A percentile compares a stretch with the other conserved stretches of the same genome.
Evolutionary conservation across 2,113 vertebrate species (phyloP).

Genomic region (Forbesichthys agassizii): DNA sequence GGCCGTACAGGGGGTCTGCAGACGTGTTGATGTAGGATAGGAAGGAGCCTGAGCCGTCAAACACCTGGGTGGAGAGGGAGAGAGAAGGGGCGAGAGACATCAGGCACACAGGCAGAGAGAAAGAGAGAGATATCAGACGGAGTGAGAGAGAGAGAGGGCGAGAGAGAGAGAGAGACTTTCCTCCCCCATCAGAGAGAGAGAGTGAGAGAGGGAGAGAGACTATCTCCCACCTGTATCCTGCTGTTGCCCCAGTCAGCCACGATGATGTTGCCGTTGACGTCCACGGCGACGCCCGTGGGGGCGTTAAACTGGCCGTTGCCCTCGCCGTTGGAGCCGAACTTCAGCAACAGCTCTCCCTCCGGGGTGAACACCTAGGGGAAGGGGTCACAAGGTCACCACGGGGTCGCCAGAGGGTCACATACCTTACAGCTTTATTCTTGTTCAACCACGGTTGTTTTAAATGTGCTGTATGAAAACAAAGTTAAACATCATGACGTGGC

Average conservation of each 20-base stretch:
- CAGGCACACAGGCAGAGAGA: not conserved
- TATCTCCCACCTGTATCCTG: slow-evolving; percentile 88
- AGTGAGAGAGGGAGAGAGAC: too few species aligned
- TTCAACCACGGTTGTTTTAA: too few species aligned
- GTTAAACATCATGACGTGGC: too few species aligned
- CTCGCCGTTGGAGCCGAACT: slow-evolving; percentile 97
- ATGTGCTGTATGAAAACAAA: too few species aligned
- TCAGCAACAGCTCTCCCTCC: slow-evolving; percentile 93
- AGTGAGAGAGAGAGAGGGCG: not conserved
- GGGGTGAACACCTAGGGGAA: slow-evolving; percentile 88
- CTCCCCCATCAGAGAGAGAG: not conserved
- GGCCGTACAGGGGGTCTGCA: slow-evolving; percentile 94
- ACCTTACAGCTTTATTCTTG: too few species aligned
- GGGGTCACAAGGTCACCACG: not conserved
- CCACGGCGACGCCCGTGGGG: slow-evolving; percentile 94
- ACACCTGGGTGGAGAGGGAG: slow-evolving; percentile 78
- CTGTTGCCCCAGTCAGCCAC: slow-evolving; percentile 99
- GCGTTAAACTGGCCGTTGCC: slow-evolving; percentile 98
- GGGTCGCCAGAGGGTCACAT: not conserved
- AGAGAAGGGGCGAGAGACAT: not conserved
- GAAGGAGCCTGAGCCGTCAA: slow-evolving; percentile 95
- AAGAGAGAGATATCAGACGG: too few species aligned
- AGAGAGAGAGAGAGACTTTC: not conserved
- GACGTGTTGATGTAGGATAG: slow-evolving; percentile 98
- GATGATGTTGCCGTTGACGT: slow-evolving; percentile 94